Evolutionary conservation across 2,113 vertebrate species (phyloP).

Genomic region (Varanus komodoensis): DNA sequence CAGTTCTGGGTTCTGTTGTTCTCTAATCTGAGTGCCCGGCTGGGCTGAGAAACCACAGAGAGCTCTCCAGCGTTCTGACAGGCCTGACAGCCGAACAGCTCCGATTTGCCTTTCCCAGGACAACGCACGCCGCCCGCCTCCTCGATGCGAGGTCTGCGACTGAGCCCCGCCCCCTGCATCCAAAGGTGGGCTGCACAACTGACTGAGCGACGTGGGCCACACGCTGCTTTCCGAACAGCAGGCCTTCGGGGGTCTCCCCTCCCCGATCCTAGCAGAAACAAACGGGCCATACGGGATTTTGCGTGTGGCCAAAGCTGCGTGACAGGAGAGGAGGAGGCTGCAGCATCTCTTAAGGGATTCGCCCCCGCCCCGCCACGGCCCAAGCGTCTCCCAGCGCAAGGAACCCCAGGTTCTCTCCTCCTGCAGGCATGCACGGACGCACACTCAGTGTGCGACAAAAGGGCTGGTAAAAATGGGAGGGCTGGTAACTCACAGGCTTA

Average conservation of each 20-base stretch:
- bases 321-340: neutral
- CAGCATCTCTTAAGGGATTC: neutral
- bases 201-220: neutral
- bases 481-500: neutral
- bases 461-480: neutral
- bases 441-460: too few relatives aligned
- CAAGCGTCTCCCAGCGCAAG: neutral
- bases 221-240: neutral
- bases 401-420: neutral
- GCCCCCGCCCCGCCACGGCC: neutral
- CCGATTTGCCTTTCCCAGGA: fast-evolving
- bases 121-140: fast-evolving
- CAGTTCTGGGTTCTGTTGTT: neutral
- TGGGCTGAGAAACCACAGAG: fast-evolving
- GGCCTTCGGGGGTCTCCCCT: neutral
- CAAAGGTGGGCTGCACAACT: slow-evolving; percentile 3
- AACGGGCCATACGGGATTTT: too few relatives aligned
- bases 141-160: fast-evolving
- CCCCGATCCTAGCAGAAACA: neutral
- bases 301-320: neutral
- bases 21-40: fast-evolving
- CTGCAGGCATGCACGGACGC: neutral
- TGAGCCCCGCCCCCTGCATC: neutral
- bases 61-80: neutral
- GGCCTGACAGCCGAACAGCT: neutral